Percentiles rank a stretch among this genome's conserved stretches.
Conservation (phyloP, 1,140 invertebrate species). For the Calephelis nemesis region DNA sequence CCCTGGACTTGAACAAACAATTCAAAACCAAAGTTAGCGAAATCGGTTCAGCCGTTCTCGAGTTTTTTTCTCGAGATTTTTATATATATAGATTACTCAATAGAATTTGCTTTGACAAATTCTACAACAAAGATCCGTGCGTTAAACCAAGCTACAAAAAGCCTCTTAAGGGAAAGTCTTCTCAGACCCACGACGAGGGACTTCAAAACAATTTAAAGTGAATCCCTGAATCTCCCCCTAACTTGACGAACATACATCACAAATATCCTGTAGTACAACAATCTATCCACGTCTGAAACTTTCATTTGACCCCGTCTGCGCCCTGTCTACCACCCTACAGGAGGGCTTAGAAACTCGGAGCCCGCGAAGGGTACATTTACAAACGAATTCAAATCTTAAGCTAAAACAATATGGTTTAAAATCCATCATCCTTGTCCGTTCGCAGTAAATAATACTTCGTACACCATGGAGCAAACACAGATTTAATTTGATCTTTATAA, state of each 20-base stretch:
- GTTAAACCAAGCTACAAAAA: neutral
- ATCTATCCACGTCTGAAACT: slow-evolving; percentile 53
- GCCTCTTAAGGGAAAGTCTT: neutral
- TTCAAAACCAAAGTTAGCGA: no score
- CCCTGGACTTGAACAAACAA: no score
- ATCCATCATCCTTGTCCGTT: neutral
- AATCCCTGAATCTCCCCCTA: slow-evolving; percentile 22
- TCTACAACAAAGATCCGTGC: neutral
- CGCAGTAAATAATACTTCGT: neutral
- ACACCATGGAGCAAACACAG: neutral
- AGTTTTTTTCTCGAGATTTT: no score
- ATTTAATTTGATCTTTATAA: slow-evolving; percentile 27
- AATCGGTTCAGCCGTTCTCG: no score
- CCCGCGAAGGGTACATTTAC: slow-evolving; percentile 36
- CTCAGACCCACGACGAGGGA: neutral
- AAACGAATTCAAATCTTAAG: neutral
- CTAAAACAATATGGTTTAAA: neutral
- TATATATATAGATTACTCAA: no score
- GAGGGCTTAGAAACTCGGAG: slow-evolving; percentile 30
- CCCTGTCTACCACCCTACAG: slow-evolving; percentile 34
- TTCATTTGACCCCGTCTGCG: slow-evolving; percentile 57
- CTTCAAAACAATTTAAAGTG: slow-evolving; percentile 32
- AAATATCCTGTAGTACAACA: slow-evolving; percentile 41
- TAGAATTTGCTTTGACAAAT: neutral
- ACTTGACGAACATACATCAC: slow-evolving; percentile 31